Base-by-base conservation (phyloP, 2,797 vertebrate species). In the Aselliscus stoliczkanus region DNA sequence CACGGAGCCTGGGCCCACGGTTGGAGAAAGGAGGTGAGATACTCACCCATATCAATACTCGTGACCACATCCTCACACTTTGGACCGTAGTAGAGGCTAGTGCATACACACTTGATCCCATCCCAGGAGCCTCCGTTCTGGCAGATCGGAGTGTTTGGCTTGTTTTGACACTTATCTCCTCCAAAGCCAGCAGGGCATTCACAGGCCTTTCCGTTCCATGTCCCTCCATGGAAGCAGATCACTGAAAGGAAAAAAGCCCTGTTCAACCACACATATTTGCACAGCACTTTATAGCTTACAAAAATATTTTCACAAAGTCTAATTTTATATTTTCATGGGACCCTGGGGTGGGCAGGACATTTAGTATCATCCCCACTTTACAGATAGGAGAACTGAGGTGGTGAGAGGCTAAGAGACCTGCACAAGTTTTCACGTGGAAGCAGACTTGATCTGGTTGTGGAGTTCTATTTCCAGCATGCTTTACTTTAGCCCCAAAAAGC, bases 21-120 rank as follows among this genome's bases (percentile, higher is more conserved):
- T 1, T 25, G 14, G 4, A 54, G 14, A 50, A 7, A 25, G 23
- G 15, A 34, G 27, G 29, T 42, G 42, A 42, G 42, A 42, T 42
- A 52, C 96, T 96, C 7, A 97, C 97, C 8, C 1, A 97, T n/a
- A 1, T 95, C 73, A 0, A 97, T 10, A n/a, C 0, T 83, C 0
- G 31, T 1, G 1, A 13, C 0, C 72, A 97, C 44, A 0, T 11
- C 13, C 10, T 98, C 39, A 20, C 97, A 98, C 0, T 0, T 0
- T 0, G 8, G 7, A 0, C 98, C 97, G 0, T 47, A 1, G 85
- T 34, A 98, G 1, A 7, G 2, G 0, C 0, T 0, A 0, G 1
- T 0, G 34, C 98, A 98, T 25, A 12, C 1, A 17, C 98, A 98
- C 18, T 93, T 81, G 44, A 12, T 0, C 1, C 54, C 93, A 1